A percentile compares a stretch with the other conserved stretches of the same genome.
Conservation (phyloP, 2,113 vertebrate species). For the Protomyctophum bolini region DNA sequence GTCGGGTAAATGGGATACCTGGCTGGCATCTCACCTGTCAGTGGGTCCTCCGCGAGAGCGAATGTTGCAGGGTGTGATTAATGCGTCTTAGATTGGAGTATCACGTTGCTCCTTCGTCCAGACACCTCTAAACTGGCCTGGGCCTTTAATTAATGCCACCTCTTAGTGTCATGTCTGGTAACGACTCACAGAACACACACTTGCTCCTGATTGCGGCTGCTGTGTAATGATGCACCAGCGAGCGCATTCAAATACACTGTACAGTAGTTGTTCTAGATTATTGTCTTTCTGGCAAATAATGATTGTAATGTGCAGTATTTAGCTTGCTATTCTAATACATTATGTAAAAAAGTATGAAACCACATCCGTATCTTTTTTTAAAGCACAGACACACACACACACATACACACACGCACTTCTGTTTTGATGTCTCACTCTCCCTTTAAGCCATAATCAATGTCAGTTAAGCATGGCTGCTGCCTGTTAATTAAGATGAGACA, state of each 20-base stretch:
- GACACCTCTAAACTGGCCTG: constrained; percentile 83
- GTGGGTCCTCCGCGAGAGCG: constrained; percentile 60
- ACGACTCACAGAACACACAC: constrained; percentile 55
- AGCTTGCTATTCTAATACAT: no score
- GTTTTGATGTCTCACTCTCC: constrained; percentile 64
- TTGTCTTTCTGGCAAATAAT: no score
- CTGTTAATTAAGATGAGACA: constrained; percentile 70
- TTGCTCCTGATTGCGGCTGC: constrained; percentile 7
- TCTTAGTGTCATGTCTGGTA: constrained; percentile 66
- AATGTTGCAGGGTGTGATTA: constrained; percentile 86
- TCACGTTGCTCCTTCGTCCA: constrained; percentile 83
- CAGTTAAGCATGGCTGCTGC: constrained; percentile 72
- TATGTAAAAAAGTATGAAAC: no score
- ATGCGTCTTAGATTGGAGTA: constrained; percentile 82
- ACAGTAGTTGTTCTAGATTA: no score
- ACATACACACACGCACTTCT: constrained; percentile 39
- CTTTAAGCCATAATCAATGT: constrained; percentile 77
- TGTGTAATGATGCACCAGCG: not conserved
- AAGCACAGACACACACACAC: no score
- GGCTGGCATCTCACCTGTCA: constrained; percentile 48
- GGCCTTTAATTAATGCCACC: constrained; percentile 90
- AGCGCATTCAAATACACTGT: no score
- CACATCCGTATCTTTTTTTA: no score
- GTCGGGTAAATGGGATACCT: constrained; percentile 50
- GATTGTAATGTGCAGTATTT: no score